Percentiles rank a stretch among this genome's conserved stretches.
phyloP scores from a whole-genome alignment of 2,888 invertebrate species.

The Drosophila sordidula region DNA sequence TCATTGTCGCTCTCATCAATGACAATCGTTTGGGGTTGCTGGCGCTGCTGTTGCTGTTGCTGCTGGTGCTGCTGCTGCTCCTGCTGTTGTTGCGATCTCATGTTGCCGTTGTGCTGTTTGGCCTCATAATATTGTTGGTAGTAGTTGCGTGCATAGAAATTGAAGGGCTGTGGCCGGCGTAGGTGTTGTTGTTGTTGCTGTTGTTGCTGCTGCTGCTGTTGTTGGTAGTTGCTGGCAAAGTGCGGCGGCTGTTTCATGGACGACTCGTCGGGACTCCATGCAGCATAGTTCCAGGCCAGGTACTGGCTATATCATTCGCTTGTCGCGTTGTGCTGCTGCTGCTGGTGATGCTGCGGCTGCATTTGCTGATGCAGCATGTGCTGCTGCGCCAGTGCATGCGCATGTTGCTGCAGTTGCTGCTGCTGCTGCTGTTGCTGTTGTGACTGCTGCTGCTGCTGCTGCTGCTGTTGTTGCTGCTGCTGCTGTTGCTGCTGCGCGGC shows the following conservation, averaged over 20 bases:
- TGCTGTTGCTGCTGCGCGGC: slow-evolving; percentile 82
- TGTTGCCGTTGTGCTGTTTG: slow-evolving; percentile 56
- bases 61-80: slow-evolving; percentile 45
- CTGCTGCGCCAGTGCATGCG: slow-evolving; percentile 70
- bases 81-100: slow-evolving; percentile 48
- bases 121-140: slow-evolving; percentile 53
- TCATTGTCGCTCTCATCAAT: slow-evolving; percentile 75
- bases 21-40: slow-evolving; percentile 58
- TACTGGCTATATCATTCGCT: slow-evolving; percentile 85
- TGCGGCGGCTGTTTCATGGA: slow-evolving; percentile 61
- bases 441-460: slow-evolving; percentile 73
- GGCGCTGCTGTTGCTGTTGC: slow-evolving; percentile 44
- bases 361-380: slow-evolving; percentile 71
- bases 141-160: slow-evolving; percentile 73
- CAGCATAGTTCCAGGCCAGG: slow-evolving; percentile 84
- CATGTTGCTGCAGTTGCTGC: slow-evolving; percentile 76
- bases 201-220: slow-evolving; percentile 46
- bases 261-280: slow-evolving; percentile 82
- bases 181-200: slow-evolving; percentile 59
- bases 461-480: slow-evolving; percentile 80
- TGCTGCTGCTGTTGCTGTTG: slow-evolving; percentile 72
- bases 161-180: slow-evolving; percentile 61
- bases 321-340: slow-evolving; percentile 83
- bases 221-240: slow-evolving; percentile 54
- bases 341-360: slow-evolving; percentile 82